Conservation (phyloP, 2,113 vertebrate species). For the Antigone vipio region DNA sequence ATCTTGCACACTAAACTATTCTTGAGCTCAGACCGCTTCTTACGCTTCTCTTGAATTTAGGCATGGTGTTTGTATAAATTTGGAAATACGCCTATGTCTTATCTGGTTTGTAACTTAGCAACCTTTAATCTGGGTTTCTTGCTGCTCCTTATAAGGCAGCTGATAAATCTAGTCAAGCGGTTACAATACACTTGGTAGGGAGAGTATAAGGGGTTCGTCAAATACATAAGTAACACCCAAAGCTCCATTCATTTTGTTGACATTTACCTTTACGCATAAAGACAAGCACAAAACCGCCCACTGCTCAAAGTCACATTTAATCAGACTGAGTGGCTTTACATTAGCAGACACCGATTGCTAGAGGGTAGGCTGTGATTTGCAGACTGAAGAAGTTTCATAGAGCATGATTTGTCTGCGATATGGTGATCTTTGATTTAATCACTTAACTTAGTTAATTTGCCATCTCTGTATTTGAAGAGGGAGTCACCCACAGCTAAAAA, state of each 20-base stretch:
- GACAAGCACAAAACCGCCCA: conserved; percentile 40
- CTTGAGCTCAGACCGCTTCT: neutral
- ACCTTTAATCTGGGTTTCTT: conserved; percentile 64
- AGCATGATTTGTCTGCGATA: neutral
- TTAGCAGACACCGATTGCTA: conserved; percentile 5
- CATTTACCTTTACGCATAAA: conserved; percentile 27
- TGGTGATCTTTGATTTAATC: neutral
- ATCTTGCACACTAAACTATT: conserved; percentile 39
- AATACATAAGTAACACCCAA: conserved; percentile 25
- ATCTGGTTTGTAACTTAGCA: conserved; percentile 70
- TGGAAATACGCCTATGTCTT: conserved; percentile 55
- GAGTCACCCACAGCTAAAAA: neutral
- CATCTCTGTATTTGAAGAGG: neutral
- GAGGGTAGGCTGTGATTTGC: conserved; percentile 24
- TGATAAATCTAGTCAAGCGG: conserved; percentile 40
- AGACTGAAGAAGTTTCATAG: neutral
- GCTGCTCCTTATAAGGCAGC: conserved; percentile 14
- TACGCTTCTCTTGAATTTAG: conserved; percentile 45
- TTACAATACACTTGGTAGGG: conserved; percentile 2
- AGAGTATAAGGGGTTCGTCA: neutral
- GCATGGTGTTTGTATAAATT: conserved; percentile 51
- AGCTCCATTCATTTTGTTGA: conserved; percentile 17
- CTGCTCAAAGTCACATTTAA: conserved; percentile 57
- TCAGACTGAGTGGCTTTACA: conserved; percentile 36
- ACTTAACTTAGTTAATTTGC: neutral